Conservation (phyloP, 2,113 vertebrate genomes). For the Trachemys scripta region DNA sequence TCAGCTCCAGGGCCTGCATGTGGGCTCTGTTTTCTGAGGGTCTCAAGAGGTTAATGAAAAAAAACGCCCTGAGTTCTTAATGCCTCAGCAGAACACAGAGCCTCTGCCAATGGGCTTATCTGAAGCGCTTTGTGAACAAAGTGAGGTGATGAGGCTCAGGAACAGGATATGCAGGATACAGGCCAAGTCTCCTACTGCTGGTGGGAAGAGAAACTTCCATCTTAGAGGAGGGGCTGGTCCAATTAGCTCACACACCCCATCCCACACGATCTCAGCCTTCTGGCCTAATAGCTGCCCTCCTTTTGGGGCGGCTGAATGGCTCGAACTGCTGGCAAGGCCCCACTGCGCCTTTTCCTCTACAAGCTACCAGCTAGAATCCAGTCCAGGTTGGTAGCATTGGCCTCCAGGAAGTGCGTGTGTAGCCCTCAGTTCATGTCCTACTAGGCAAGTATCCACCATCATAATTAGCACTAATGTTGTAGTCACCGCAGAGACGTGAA, state of each 20-base stretch:
- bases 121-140: slow-evolving; percentile 75
- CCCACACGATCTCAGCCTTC: background rate
- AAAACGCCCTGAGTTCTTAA: background rate
- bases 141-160: slow-evolving; percentile 62
- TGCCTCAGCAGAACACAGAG: background rate
- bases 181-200: slow-evolving; percentile 71
- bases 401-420: no score
- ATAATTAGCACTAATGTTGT: no score
- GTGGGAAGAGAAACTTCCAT: slow-evolving; percentile 81
- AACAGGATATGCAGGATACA: slow-evolving; percentile 39
- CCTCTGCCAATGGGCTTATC: slow-evolving; percentile 74
- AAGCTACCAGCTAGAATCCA: rapidly evolving
- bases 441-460: no score
- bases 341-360: rapidly evolving
- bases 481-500: background rate
- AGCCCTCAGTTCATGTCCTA: no score
- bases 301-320: rapidly evolving
- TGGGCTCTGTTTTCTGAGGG: background rate
- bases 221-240: slow-evolving; percentile 57
- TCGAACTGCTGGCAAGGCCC: rapidly evolving
- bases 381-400: rapidly evolving
- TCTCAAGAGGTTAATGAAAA: slow-evolving; percentile 40
- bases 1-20: rapidly evolving
- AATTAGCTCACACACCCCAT: rapidly evolving
- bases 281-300: background rate